Base-by-base conservation (phyloP, 2,113 vertebrate species). In the Eurypyga helias region DNA sequence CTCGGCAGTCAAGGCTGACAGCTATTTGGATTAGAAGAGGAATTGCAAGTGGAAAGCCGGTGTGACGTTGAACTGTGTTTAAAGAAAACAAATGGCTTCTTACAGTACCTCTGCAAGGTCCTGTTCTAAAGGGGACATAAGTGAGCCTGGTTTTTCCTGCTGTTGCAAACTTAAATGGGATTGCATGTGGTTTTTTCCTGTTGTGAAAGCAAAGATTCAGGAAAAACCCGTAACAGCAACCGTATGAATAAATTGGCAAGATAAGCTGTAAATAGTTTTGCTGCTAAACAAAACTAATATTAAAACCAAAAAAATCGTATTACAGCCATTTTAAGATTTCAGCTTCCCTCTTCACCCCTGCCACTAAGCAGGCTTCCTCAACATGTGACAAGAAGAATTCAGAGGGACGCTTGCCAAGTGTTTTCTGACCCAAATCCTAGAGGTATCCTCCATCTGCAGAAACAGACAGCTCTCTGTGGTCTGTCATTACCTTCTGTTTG, bases 51-150 rank as follows among this genome's bases (percentile, higher is more conserved):
- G 97, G 96, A 77, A 95, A 36, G 17, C 73, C 94, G 77, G 43
- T 45, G 72, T n/a, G n/a, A 94, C 81, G 85, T 5, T 23, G 95
- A 92, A 64, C 83, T 67, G 26, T 66, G 79, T 76, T 93, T 91
- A 95, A 95, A 97, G 94, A 82, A 95, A 97, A 94, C 89, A 95
- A 97, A 94, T 91, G 96, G 91, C 92, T 97, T 96, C 95, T 93
- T 85, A 61, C 2, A 41, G 13, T 28, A 88, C 48, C 62, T 87
- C 85, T 4, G 17, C 82, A 78, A 95, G 90, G 93, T 94, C 86
- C 57, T 0, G 3, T 79, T 98, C 75, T 49, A 90, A 82, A 94
- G n/a, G 38, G 57, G 49, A 38, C 25, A 54, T 8, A 48, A 73
- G 46, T 45, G 93, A 95, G 36, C 28, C 49, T 52, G 4, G 0